Evolutionary conservation across 2,888 invertebrate genomes (phyloP).

Genomic region (Dryadula phaetusa): DNA sequence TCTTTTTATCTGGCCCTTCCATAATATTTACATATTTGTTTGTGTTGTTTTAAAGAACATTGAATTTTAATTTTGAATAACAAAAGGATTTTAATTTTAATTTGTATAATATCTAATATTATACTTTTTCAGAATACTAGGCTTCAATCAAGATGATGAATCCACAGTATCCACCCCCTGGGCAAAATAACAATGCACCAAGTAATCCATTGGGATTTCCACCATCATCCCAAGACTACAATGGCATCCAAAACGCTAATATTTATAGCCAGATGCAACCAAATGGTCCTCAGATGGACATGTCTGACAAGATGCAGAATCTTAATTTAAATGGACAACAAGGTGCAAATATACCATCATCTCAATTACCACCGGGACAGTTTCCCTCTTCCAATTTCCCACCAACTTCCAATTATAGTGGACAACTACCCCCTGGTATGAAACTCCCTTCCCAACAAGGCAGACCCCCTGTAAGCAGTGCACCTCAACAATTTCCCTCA

Average conservation of each 20-base stretch:
- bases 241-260: slow-evolving; percentile 74
- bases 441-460: slow-evolving; percentile 58
- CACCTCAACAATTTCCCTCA: slow-evolving; percentile 52
- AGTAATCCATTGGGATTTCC: slow-evolving; percentile 68
- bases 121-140: slow-evolving; percentile 46
- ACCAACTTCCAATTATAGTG: slow-evolving; percentile 58
- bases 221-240: slow-evolving; percentile 70
- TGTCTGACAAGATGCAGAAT: slow-evolving; percentile 78
- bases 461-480: slow-evolving; percentile 57
- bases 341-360: slow-evolving; percentile 63
- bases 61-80: no score
- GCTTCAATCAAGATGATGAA: slow-evolving; percentile 75
- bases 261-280: slow-evolving; percentile 65
- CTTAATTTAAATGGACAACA: slow-evolving; percentile 75
- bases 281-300: slow-evolving; percentile 62
- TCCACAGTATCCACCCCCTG: slow-evolving; percentile 77
- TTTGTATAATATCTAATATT: no score
- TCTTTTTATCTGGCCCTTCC: not conserved
- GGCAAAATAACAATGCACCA: slow-evolving; percentile 77
- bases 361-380: slow-evolving; percentile 66
- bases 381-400: slow-evolving; percentile 57
- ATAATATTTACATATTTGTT: not conserved
- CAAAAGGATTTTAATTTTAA: no score
- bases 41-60: no score
- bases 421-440: slow-evolving; percentile 59